Evolutionary conservation across 1,140 invertebrate genomes (phyloP).

Genomic region (Nasonia vitripennis): DNA sequence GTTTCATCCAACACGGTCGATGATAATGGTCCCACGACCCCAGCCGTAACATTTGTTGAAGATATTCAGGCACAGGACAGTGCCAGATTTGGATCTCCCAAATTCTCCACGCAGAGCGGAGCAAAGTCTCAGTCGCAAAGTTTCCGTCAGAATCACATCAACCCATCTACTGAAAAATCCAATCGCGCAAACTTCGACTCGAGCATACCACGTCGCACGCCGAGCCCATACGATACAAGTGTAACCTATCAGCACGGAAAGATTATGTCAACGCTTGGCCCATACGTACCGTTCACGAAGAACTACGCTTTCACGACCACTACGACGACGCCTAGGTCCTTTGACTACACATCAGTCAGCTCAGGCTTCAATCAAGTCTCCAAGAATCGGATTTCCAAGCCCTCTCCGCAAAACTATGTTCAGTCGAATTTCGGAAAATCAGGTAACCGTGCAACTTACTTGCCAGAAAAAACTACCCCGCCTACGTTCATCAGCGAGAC

Average conservation of each 20-base stretch:
- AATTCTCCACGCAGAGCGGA: slow-evolving; percentile 52
- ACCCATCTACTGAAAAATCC: slow-evolving; percentile 65
- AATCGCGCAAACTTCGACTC: slow-evolving; percentile 56
- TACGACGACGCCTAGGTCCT: slow-evolving; percentile 59
- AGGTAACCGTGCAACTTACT: slow-evolving; percentile 61
- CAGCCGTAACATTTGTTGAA: neutral
- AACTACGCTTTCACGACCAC: slow-evolving; percentile 67
- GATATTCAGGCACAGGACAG: slow-evolving; percentile 34
- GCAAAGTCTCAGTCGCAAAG: slow-evolving; percentile 54
- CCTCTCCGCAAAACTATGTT: slow-evolving; percentile 50
- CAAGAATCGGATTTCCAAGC: slow-evolving; percentile 59
- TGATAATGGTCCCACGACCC: slow-evolving; percentile 6
- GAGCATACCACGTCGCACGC: slow-evolving; percentile 55
- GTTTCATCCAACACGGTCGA: slow-evolving; percentile 16
- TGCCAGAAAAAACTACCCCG: slow-evolving; percentile 63
- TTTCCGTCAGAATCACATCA: slow-evolving; percentile 62
- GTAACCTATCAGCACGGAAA: slow-evolving; percentile 68
- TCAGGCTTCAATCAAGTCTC: slow-evolving; percentile 55
- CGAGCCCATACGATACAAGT: slow-evolving; percentile 65
- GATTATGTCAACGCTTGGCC: slow-evolving; percentile 65
- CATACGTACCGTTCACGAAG: slow-evolving; percentile 71
- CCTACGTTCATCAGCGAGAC: slow-evolving; percentile 50
- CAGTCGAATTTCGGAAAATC: slow-evolving; percentile 56
- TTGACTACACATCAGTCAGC: slow-evolving; percentile 61
- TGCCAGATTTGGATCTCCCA: slow-evolving; percentile 29